Evolutionary conservation across 1,140 invertebrate genomes (phyloP).

Genomic region (Asbolus verrucosus): DNA sequence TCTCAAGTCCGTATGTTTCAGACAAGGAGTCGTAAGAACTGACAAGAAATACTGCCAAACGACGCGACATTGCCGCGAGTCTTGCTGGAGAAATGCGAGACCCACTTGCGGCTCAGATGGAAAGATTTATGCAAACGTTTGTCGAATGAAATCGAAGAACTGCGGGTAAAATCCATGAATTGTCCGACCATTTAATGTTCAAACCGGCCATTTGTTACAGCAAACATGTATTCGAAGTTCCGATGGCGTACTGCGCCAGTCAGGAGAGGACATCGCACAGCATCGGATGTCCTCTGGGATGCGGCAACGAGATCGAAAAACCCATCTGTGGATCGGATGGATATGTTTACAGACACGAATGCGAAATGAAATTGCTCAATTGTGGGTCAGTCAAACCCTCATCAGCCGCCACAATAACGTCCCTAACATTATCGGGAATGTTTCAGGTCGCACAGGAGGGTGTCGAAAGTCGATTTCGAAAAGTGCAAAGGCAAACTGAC

Average conservation of each 20-base stretch:
- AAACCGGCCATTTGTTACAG: conserved; percentile 63
- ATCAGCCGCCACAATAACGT: not conserved
- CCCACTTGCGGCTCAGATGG: conserved; percentile 94
- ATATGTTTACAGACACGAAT: conserved; percentile 87
- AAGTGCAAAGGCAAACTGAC: conserved; percentile 79
- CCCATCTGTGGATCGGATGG: conserved; percentile 90
- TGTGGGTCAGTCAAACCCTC: conserved; percentile 80
- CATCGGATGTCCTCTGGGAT: conserved; percentile 77
- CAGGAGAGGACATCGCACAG: conserved; percentile 76
- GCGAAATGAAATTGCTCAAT: conserved; percentile 90
- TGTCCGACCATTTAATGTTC: conserved; percentile 28
- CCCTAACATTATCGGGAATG: not conserved
- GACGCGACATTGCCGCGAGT: conserved; percentile 90
- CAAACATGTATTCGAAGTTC: conserved; percentile 91
- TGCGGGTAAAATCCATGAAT: conserved; percentile 78
- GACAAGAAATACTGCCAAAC: conserved; percentile 91
- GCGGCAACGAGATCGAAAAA: conserved; percentile 74
- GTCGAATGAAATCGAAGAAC: conserved; percentile 92
- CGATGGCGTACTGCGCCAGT: conserved; percentile 87
- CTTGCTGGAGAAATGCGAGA: conserved; percentile 88
- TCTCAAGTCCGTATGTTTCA: conserved; percentile 59
- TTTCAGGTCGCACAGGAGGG: conserved; percentile 68
- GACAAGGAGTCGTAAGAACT: conserved; percentile 84
- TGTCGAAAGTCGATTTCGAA: conserved; percentile 78
- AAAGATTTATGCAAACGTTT: conserved; percentile 90